Percentiles rank a stretch among this genome's conserved stretches.
Conservation (phyloP, 2,113 vertebrate genomes). For the Turdus rufiventris region DNA sequence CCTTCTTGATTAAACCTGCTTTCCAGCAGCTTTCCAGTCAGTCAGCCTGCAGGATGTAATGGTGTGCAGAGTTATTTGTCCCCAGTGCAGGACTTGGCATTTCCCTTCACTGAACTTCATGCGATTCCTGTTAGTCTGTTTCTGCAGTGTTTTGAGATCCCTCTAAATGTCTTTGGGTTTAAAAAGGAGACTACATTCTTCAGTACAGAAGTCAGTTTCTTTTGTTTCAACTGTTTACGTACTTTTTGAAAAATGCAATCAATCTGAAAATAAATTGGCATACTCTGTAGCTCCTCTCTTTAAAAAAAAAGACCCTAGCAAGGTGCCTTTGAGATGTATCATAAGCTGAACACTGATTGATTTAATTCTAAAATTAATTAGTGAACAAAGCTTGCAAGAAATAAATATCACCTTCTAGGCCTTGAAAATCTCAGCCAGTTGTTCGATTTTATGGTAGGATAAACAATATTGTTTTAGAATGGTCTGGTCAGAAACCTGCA, state of each 20-base stretch:
- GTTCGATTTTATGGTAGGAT: neutral
- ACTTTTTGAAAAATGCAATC: neutral
- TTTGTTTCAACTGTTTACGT: neutral
- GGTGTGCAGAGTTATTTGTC: neutral
- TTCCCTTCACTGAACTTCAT: neutral
- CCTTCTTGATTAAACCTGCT: neutral
- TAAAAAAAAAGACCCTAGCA: neutral
- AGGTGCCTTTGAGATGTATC: neutral
- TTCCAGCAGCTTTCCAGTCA: neutral
- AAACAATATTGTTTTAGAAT: neutral
- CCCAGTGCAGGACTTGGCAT: neutral
- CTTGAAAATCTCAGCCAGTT: neutral
- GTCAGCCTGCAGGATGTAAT: neutral
- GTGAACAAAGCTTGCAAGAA: neutral
- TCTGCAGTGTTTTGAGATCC: neutral
- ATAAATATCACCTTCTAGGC: neutral
- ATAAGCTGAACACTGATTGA: neutral
- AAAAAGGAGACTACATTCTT: neutral
- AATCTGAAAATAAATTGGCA: neutral
- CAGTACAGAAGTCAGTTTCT: neutral
- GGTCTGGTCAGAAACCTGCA: neutral
- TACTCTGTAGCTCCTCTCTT: neutral
- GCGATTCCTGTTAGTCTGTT: neutral
- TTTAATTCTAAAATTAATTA: slow-evolving; percentile 47
- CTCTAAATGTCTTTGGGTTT: neutral